Evolutionary conservation across 1,140 invertebrate genomes (phyloP).

Genomic region (Drosophila burlai): DNA sequence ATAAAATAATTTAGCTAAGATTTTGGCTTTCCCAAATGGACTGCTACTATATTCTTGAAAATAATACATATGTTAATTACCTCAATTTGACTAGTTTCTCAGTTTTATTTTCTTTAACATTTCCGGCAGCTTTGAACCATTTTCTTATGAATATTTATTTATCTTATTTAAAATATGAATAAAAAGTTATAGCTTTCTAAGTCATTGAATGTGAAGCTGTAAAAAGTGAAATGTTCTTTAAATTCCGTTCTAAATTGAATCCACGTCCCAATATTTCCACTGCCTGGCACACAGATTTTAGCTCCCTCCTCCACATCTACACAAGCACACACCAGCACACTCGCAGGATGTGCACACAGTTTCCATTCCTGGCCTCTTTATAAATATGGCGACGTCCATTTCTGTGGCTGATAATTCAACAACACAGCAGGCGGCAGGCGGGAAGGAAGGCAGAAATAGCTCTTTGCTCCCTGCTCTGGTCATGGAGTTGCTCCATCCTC

Average conservation of each 20-base stretch:
- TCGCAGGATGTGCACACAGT: slow-evolving; percentile 30
- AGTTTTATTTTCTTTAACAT: background rate
- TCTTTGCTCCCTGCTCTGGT: slow-evolving; percentile 29
- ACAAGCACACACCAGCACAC: slow-evolving; percentile 5
- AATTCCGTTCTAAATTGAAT: slow-evolving; percentile 24
- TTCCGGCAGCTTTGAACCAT: background rate
- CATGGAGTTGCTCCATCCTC: slow-evolving; percentile 23
- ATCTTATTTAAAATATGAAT: background rate
- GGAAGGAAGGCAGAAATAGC: slow-evolving; percentile 34
- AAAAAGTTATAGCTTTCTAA: slow-evolving; percentile 12
- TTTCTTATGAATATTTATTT: no score
- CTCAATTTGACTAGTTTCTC: background rate
- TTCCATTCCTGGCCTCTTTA: slow-evolving; percentile 45
- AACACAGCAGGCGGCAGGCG: slow-evolving; percentile 44
- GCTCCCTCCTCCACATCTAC: background rate
- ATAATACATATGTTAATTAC: no score
- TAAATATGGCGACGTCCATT: slow-evolving; percentile 82
- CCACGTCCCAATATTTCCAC: slow-evolving; percentile 14
- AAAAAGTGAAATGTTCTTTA: slow-evolving; percentile 13
- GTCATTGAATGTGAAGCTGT: background rate
- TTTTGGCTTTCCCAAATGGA: no score
- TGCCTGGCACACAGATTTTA: slow-evolving; percentile 18
- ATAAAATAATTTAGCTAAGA: background rate
- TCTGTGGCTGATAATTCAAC: slow-evolving; percentile 82
- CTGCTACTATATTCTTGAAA: no score